These are phyloP conservation scores for Calliphora vicina DNA, from an alignment of 1,140 invertebrate species.

Conservation along the genomic window DNA sequence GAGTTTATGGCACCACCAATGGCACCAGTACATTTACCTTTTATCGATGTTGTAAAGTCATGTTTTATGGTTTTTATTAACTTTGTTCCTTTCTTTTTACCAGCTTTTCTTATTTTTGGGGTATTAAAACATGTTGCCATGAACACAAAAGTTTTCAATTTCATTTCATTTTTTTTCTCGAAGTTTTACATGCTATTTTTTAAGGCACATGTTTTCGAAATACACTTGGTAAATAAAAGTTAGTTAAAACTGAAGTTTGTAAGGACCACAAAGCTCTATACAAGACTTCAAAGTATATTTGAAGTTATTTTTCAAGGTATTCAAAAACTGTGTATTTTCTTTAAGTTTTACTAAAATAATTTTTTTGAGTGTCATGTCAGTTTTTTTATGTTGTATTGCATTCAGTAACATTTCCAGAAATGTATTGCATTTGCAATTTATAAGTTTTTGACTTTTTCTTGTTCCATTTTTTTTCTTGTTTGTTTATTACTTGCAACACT, in stretches of 20 bases:
- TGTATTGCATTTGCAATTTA: neutral
- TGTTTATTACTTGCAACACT: neutral
- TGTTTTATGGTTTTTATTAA: constrained; percentile 7
- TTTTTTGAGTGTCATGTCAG: neutral
- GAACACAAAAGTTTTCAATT: neutral
- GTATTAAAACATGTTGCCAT: neutral
- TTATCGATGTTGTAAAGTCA: constrained; percentile 5
- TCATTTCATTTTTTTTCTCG: neutral
- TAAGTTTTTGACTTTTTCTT: neutral
- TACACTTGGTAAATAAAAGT: neutral
- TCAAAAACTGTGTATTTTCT: too few relatives aligned
- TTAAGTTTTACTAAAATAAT: too few relatives aligned
- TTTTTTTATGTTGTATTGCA: too few relatives aligned
- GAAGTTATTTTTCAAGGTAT: too few relatives aligned
- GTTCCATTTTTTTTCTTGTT: neutral
- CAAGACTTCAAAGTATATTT: too few relatives aligned
- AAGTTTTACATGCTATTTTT: neutral
- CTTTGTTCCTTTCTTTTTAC: neutral
- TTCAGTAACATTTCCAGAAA: neutral
- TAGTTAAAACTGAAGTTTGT: too few relatives aligned
- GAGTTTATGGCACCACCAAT: constrained; percentile 1
- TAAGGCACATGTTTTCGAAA: too few relatives aligned
- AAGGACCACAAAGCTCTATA: too few relatives aligned
- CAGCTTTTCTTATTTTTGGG: neutral
- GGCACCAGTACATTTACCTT: neutral